A percentile compares a stretch with the other conserved stretches of the same genome.
These are phyloP conservation scores for Rhagium mordax DNA, from an alignment of 2,888 invertebrate genomes.

Conservation along the genomic window DNA sequence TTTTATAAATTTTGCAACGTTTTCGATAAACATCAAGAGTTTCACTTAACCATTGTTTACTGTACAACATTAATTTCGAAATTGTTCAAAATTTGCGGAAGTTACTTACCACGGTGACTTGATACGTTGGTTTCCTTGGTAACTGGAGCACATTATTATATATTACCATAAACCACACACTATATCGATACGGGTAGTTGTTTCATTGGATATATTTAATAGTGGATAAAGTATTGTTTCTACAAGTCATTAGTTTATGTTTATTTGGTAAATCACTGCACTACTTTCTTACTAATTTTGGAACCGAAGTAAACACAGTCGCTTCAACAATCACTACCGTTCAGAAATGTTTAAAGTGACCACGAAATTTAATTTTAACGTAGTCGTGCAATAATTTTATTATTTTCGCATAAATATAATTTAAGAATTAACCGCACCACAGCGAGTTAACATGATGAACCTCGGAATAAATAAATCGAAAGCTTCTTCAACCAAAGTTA, in stretches of 20 bases:
- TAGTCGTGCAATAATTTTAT: not conserved
- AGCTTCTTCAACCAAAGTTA: slow-evolving; percentile 46
- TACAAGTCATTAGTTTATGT: not conserved
- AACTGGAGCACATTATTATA: slow-evolving; percentile 65
- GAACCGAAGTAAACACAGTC: not conserved
- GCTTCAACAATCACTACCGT: not conserved
- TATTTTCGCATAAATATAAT: not conserved
- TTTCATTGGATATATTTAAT: slow-evolving; percentile 43
- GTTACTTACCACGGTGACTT: slow-evolving; percentile 62
- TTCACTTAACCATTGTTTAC: slow-evolving; percentile 42
- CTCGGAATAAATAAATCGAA: slow-evolving; percentile 6
- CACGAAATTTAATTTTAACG: not conserved
- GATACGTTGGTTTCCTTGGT: slow-evolving; percentile 61
- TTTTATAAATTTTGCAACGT: slow-evolving; percentile 32
- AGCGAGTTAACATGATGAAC: not conserved
- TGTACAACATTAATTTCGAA: slow-evolving; percentile 47
- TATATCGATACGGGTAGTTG: slow-evolving; percentile 46
- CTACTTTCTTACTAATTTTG: not conserved
- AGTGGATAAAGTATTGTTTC: slow-evolving; percentile 21
- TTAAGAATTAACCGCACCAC: not conserved
- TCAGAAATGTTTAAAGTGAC: not conserved
- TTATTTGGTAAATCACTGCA: not conserved
- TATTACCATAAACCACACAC: slow-evolving; percentile 39
- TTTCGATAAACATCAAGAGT: slow-evolving; percentile 44
- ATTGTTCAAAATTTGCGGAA: slow-evolving; percentile 55